phyloP scores from a whole-genome alignment of 2,888 invertebrate genomes.

The Rhopalosiphum nymphaeae region DNA sequence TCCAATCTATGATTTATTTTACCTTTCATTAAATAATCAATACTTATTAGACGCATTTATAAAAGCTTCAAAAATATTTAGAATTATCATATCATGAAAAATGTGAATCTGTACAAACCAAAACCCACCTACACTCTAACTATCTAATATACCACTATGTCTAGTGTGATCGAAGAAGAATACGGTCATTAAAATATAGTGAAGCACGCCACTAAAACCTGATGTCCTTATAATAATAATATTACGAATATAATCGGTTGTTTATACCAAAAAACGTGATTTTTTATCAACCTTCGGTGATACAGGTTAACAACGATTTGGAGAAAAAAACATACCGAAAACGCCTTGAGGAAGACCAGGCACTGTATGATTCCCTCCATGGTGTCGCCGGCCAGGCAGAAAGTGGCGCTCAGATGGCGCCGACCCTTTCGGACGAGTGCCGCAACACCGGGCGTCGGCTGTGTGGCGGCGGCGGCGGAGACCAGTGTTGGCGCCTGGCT shows the following conservation, averaged over 20 bases:
- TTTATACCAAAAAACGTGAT: background rate
- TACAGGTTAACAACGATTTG: background rate
- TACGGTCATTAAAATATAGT: background rate
- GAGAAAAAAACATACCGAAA: slow-evolving; percentile 80
- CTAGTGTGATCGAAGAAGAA: too few relatives aligned
- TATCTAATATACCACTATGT: background rate
- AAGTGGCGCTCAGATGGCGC: slow-evolving; percentile 87
- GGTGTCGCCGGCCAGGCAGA: slow-evolving; percentile 90
- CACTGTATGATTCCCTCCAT: slow-evolving; percentile 96
- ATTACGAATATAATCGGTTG: background rate
- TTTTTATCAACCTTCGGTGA: background rate
- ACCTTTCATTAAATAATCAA: background rate
- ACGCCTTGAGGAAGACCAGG: slow-evolving; percentile 91
- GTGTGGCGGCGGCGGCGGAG: slow-evolving; percentile 73
- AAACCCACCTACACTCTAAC: background rate
- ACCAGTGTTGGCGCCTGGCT: slow-evolving; percentile 68
- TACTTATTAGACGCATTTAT: background rate
- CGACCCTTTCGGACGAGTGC: slow-evolving; percentile 81
- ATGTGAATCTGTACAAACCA: background rate
- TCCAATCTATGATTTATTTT: background rate
- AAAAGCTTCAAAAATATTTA: background rate
- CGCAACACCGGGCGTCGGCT: slow-evolving; percentile 75
- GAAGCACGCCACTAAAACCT: background rate
- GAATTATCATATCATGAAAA: background rate
- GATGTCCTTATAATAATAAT: background rate